A percentile compares a stretch with the other conserved stretches of the same genome.
Evolutionary conservation across 2,113 vertebrate genomes (phyloP).

Genomic region (Cnemophilus loriae): DNA sequence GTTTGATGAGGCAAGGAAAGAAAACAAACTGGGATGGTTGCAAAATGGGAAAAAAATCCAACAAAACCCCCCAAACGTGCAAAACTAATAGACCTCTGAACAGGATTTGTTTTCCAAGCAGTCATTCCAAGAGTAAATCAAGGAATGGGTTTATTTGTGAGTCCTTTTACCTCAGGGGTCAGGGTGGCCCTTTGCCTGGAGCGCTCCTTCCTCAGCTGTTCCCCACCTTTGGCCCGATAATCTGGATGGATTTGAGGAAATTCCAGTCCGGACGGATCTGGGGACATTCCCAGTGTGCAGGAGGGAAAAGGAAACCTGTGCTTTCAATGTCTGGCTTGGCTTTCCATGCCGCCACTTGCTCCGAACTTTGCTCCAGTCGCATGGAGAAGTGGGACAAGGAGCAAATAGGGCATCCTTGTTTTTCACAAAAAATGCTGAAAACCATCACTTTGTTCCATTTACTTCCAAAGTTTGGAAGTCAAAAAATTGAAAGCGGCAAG

Average conservation of each 20-base stretch:
- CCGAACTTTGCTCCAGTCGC: fast-evolving
- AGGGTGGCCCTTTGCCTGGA: neutral
- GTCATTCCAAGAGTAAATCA: neutral
- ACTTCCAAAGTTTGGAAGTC: neutral
- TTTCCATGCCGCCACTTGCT: fast-evolving
- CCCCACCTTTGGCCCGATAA: neutral
- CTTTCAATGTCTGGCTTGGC: fast-evolving
- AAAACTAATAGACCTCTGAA: fast-evolving
- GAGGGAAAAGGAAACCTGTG: fast-evolving
- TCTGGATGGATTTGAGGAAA: fast-evolving
- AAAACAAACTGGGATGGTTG: neutral
- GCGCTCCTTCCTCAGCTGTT: fast-evolving
- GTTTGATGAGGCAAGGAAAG: neutral
- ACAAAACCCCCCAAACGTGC: neutral
- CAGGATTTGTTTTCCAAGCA: neutral
- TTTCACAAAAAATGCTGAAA: neutral
- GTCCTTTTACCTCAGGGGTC: neutral
- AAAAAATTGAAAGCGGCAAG: neutral
- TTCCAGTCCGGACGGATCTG: fast-evolving
- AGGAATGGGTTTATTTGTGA: neutral
- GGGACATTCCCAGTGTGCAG: neutral
- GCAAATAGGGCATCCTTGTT: neutral
- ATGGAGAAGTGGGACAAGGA: neutral
- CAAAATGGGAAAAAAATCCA: neutral
- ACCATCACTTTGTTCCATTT: fast-evolving